A percentile compares a stretch with the other conserved stretches of the same genome.
Evolutionary conservation across 2,797 vertebrate genomes (phyloP).

Genomic region (Sarcophilus harrisii): DNA sequence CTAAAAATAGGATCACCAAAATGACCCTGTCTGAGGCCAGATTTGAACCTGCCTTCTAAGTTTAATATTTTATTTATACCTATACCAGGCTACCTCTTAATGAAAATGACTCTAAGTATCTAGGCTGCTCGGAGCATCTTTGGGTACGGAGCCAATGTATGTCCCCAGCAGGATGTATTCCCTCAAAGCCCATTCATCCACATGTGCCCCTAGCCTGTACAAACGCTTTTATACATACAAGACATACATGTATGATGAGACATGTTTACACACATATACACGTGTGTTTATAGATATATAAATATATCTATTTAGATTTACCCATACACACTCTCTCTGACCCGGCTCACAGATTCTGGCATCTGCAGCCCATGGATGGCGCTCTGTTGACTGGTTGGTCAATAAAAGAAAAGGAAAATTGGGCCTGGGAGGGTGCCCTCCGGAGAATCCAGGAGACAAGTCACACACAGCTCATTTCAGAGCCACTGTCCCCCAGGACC

Average conservation of each 20-base stretch:
- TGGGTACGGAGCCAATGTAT: background rate
- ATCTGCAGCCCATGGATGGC: background rate
- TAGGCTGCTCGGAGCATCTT: background rate
- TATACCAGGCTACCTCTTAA: too few species aligned
- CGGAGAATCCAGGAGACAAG: background rate
- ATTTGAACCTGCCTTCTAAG: background rate
- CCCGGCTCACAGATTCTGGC: background rate
- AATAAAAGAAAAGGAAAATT: background rate
- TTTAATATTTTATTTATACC: background rate
- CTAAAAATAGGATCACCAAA: background rate
- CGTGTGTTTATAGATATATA: too few species aligned
- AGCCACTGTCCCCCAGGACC: constrained; percentile 75
- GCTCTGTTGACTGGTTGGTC: background rate
- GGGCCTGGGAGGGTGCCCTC: background rate
- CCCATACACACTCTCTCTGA: background rate
- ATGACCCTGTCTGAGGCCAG: background rate
- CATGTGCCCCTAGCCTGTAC: background rate
- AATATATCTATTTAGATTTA: too few species aligned
- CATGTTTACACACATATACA: background rate
- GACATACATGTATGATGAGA: background rate
- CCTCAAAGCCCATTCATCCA: background rate
- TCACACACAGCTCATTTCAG: constrained; percentile 64
- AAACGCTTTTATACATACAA: background rate
- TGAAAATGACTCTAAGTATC: background rate
- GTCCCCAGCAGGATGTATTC: background rate